Evolutionary conservation across 2,888 invertebrate genomes (phyloP).

Genomic region (Lepidocyrtinus sp.): DNA sequence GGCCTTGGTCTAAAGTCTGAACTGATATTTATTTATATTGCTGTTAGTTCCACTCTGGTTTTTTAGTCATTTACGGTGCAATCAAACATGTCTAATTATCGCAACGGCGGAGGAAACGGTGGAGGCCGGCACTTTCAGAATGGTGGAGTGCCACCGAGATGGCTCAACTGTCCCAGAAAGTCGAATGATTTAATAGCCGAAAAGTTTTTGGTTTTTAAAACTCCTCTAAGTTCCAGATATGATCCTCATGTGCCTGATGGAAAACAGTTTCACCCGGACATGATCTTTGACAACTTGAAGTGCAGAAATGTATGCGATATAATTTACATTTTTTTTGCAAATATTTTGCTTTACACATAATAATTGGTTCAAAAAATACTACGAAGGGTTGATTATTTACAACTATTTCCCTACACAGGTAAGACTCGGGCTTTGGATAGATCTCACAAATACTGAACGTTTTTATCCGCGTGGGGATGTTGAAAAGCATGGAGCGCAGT

Average conservation of each 20-base stretch:
- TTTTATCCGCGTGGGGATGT: constrained; percentile 75
- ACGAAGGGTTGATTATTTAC: constrained; percentile 29
- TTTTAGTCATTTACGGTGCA: no score
- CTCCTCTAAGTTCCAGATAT: constrained; percentile 75
- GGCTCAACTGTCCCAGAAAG: constrained; percentile 72
- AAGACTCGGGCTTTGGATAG: constrained; percentile 76
- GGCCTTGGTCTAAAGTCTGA: no score
- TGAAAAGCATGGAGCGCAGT: constrained; percentile 72
- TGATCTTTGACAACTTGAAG: not conserved
- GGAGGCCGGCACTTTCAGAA: no score
- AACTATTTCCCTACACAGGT: constrained; percentile 71
- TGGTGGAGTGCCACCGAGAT: constrained; percentile 70
- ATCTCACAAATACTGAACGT: constrained; percentile 76
- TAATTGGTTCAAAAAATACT: not conserved
- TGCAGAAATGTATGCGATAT: no score
- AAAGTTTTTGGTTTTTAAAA: constrained; percentile 77
- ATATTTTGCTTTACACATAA: not conserved
- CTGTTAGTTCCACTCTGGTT: no score
- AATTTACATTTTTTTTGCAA: no score
- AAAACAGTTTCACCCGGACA: not conserved
- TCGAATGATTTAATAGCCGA: constrained; percentile 70
- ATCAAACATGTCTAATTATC: no score
- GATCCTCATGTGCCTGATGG: constrained; percentile 71
- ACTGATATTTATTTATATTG: no score
- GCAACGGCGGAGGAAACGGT: no score